Evolutionary conservation across 2,888 invertebrate species (phyloP), one percentile per base, ranked within the genome.

Genomic region (Folsomia manolachei): DNA sequence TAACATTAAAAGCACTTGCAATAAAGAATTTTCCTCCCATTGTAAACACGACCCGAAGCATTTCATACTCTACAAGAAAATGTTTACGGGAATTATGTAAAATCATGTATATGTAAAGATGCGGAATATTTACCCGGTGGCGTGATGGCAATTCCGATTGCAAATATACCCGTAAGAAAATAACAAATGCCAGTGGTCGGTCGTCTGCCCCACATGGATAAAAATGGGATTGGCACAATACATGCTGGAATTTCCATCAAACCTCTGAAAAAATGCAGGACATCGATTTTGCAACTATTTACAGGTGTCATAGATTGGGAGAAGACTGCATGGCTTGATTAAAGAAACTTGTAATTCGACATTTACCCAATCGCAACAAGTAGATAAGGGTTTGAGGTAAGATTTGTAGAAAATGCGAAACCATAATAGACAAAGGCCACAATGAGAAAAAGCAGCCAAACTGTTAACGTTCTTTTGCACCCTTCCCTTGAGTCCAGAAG

Each of bases 401-500:
- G 64, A 51, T 70, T 72, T 4, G 73, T 71, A 0, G 76, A 77
- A 65, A 80, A 76, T 7, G 77, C 75, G 27, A 80, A 71, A 1
- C 80, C 80, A 61, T 79, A 80, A 69, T 80, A 80, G 14, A 80
- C 78, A 60, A 80, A 70, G 1, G 78, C 74, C 4, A 78, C 78
- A 0, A 72, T 23, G 19, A 75, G 27, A 63, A 73, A 75, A 1
- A 73, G 65, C 9, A 39, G n/a, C 75, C 75, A 75, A 21, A 75
- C 27, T 14, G 67, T 60, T 7, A 71, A 21, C 26, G 71, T 71
- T 39, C 71, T 67, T 61, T 63, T 69, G 7, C 66, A 24, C 23
- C 69, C 63, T 27, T 72, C 63, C 7, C 53, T n/a, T 1, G 72
- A 72, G 18, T 61, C 69, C 23, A 73, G n/a, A n/a, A 70, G 68